Conservation (phyloP, 2,113 vertebrate genomes). For the Oceanodroma tethys region DNA sequence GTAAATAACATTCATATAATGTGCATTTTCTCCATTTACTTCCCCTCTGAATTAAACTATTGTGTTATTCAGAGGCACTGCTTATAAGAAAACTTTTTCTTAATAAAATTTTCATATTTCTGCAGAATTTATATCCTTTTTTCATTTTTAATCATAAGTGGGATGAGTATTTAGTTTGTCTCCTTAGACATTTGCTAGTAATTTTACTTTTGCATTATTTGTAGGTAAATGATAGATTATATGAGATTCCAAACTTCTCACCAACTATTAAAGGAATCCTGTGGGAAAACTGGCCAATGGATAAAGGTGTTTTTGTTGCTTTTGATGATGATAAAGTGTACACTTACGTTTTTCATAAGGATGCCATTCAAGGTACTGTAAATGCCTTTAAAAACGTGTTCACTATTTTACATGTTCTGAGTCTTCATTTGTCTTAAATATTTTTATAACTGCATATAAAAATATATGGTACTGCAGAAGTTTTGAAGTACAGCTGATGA, state of each 20-base stretch:
- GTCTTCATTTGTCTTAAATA: background rate
- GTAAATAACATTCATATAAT: background rate
- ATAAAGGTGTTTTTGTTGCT: conserved; percentile 89
- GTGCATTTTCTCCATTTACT: background rate
- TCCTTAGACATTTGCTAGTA: background rate
- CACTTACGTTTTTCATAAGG: conserved; percentile 90
- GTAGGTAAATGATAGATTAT: conserved; percentile 81
- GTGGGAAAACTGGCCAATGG: conserved; percentile 93
- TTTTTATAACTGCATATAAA: background rate
- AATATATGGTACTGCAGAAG: background rate
- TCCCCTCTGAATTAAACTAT: background rate
- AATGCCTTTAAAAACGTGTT: background rate
- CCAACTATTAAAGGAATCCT: conserved; percentile 91
- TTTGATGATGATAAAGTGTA: conserved; percentile 94
- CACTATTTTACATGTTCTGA: background rate
- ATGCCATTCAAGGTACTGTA: conserved; percentile 88
- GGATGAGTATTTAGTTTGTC: background rate
- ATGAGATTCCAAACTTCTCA: conserved; percentile 91
- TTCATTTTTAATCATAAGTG: background rate
- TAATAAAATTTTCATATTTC: background rate
- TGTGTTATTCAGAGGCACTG: background rate
- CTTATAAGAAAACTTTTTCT: background rate
- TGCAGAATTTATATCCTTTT: background rate
- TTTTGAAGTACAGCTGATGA: background rate
- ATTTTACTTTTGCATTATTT: conserved; percentile 8